Evolutionary conservation across 2,113 vertebrate genomes (phyloP).

Genomic region (Macquaria ambigua): DNA sequence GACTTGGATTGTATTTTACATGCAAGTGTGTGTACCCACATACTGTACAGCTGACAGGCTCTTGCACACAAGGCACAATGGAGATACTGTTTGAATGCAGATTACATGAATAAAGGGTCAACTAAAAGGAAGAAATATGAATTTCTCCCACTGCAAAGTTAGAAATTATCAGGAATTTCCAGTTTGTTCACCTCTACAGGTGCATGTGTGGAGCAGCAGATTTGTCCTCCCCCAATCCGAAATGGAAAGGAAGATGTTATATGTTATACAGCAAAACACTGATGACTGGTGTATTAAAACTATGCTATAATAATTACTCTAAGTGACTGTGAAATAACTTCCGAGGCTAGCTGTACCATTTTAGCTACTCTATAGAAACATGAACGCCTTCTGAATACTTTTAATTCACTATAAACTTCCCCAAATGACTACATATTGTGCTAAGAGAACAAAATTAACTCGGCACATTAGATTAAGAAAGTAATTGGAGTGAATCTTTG

Average conservation of each 20-base stretch:
- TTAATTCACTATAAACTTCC: slow-evolving; percentile 33
- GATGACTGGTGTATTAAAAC: not conserved
- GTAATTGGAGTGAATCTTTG: slow-evolving; percentile 49
- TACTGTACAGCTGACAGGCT: not conserved
- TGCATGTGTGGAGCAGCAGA: not conserved
- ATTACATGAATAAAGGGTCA: not conserved
- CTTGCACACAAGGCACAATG: not conserved
- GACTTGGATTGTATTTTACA: not conserved
- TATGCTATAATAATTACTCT: not conserved
- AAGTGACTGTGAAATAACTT: slow-evolving; percentile 40
- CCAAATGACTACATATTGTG: slow-evolving; percentile 43
- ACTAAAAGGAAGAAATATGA: not conserved
- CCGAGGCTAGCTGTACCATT: slow-evolving; percentile 1
- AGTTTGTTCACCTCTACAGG: not conserved
- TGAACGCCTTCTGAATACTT: not conserved
- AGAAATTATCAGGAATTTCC: not conserved
- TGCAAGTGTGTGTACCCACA: not conserved
- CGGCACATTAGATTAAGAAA: slow-evolving; percentile 33
- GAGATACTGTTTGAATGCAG: not conserved
- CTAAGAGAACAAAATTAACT: slow-evolving; percentile 40
- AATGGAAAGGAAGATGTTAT: not conserved
- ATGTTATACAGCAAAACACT: slow-evolving; percentile 1
- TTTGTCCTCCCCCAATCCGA: not conserved
- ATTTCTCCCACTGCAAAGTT: not conserved
- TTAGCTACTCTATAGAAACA: slow-evolving; percentile 19